phyloP scores from a whole-genome alignment of 2,797 vertebrate genomes.

The Chelon labrosus region DNA sequence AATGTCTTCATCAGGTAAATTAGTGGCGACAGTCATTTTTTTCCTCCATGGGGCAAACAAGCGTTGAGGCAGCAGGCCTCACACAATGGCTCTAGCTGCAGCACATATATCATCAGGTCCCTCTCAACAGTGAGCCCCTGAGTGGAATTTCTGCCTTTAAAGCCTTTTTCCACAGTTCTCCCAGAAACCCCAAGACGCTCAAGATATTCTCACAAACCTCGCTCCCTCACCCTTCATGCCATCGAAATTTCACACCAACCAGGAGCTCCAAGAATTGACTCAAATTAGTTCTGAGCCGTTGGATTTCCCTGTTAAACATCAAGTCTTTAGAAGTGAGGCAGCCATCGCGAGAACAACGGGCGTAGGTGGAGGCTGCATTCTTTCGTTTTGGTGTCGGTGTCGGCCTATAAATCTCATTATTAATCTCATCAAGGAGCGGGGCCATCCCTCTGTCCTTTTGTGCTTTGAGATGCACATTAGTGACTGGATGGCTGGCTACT shows the following conservation, averaged over 20 bases:
- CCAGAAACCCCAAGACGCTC: slow-evolving; percentile 18
- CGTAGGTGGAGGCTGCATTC: slow-evolving; percentile 70
- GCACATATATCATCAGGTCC: slow-evolving; percentile 74
- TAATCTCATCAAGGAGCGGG: slow-evolving; percentile 83
- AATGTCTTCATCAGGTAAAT: slow-evolving; percentile 71
- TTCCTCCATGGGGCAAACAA: slow-evolving; percentile 14
- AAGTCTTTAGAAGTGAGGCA: slow-evolving; percentile 81
- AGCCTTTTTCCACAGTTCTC: slow-evolving; percentile 77
- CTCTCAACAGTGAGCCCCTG: slow-evolving; percentile 33
- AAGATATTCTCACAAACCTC: slow-evolving; percentile 26
- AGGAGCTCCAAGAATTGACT: slow-evolving; percentile 78
- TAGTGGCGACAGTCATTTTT: slow-evolving; percentile 50
- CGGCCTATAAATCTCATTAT: slow-evolving; percentile 90
- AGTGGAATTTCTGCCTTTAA: slow-evolving; percentile 72
- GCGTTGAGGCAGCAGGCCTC: slow-evolving; percentile 62
- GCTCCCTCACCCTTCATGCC: slow-evolving; percentile 29
- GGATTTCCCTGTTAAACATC: slow-evolving; percentile 78
- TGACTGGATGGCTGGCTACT: slow-evolving; percentile 86
- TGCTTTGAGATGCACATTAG: slow-evolving; percentile 91
- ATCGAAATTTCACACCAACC: slow-evolving; percentile 66
- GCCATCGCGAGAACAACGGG: slow-evolving; percentile 81
- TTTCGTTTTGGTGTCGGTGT: slow-evolving; percentile 72
- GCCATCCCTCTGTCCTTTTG: slow-evolving; percentile 81
- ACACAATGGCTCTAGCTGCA: slow-evolving; percentile 59
- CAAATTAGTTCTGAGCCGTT: slow-evolving; percentile 85